A percentile compares a stretch with the other conserved stretches of the same genome.
Conservation (phyloP, 2,888 invertebrate species). For the Metacarcinus magister region DNA sequence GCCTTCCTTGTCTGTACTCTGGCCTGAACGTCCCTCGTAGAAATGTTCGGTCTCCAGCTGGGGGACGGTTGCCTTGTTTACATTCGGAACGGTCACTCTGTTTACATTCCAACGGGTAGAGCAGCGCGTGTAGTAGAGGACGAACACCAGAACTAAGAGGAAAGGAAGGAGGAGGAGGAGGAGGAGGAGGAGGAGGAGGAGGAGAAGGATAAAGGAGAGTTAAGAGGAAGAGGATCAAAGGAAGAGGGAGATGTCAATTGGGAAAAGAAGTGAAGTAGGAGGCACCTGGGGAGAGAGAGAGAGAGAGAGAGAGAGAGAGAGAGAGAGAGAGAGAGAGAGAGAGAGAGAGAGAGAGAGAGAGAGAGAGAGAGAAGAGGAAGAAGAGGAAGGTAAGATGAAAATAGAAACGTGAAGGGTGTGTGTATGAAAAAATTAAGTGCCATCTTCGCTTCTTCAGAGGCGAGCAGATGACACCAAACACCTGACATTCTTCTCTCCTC, state of each 20-base stretch:
- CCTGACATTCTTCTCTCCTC: neutral
- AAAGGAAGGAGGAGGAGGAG: neutral
- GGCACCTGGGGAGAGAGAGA: no score
- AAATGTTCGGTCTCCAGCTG: neutral
- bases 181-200: constrained; percentile 21
- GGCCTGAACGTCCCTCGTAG: constrained; percentile 1
- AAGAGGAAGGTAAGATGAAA: neutral
- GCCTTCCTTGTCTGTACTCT: neutral
- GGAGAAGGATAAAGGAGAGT: neutral
- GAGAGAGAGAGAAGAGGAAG: neutral
- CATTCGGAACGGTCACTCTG: neutral
- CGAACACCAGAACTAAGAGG: neutral
- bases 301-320: no score
- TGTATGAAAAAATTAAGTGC: neutral
- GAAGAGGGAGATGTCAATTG: no score
- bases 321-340: no score
- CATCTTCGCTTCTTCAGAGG: neutral
- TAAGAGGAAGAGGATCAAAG: neutral
- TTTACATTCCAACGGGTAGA: neutral
- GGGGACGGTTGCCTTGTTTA: constrained; percentile 15
- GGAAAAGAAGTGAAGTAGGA: no score
- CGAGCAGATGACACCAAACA: no score
- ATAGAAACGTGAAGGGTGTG: neutral
- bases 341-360: no score
- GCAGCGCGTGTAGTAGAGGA: neutral